phyloP scores from a whole-genome alignment of 2,888 invertebrate genomes.

The Lepetodrilus schrolli region DNA sequence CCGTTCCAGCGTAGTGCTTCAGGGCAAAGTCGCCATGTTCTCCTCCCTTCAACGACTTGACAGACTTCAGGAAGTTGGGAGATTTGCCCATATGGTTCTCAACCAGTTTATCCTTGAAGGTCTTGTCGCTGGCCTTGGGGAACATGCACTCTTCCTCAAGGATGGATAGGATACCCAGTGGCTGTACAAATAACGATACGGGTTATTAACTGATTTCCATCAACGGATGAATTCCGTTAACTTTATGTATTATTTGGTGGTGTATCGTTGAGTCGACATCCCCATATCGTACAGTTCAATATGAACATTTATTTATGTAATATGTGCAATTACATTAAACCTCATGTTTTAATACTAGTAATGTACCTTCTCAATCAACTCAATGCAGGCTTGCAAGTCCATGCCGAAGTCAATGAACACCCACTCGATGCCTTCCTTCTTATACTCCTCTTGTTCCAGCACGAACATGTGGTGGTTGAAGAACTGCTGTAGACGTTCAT shows the following conservation, averaged over 20 bases:
- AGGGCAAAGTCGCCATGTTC: slow-evolving; percentile 96
- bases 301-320: no score
- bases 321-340: no score
- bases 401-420: slow-evolving; percentile 97
- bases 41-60: slow-evolving; percentile 94
- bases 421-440: slow-evolving; percentile 94
- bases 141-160: slow-evolving; percentile 99
- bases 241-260: no score
- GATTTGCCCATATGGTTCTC: slow-evolving; percentile 98
- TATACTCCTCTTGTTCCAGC: slow-evolving; percentile 96
- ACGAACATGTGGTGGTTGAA: slow-evolving; percentile 99
- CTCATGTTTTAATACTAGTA: no score
- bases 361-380: slow-evolving; percentile 80
- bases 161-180: slow-evolving; percentile 99
- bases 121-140: slow-evolving; percentile 99
- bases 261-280: no score
- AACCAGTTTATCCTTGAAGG: slow-evolving; percentile 98
- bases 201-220: no score
- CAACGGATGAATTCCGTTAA: no score
- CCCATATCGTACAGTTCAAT: no score
- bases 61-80: slow-evolving; percentile 72
- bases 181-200: slow-evolving; percentile 79
- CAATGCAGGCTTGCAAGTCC: slow-evolving; percentile 92
- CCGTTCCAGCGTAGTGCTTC: slow-evolving; percentile 98
- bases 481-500: slow-evolving; percentile 97